A percentile compares a stretch with the other conserved stretches of the same genome.
phyloP scores from a whole-genome alignment of 2,113 vertebrate species.

The Etheostoma cragini region DNA sequence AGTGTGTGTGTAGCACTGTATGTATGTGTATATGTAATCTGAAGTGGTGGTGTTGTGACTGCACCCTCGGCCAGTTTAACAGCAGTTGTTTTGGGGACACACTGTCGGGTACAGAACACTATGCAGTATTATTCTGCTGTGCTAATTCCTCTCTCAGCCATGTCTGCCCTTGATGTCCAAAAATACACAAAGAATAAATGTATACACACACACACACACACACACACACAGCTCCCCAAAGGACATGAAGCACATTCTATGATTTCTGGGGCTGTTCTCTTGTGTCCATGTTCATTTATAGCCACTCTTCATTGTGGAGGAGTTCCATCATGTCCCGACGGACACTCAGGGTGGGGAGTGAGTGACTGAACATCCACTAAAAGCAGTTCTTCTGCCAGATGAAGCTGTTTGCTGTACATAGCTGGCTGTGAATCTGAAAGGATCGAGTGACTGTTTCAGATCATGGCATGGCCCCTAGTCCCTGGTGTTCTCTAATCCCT shows the following conservation, averaged over 20 bases:
- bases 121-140: conserved; percentile 66
- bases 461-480: conserved; percentile 81
- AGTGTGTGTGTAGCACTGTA: neutral
- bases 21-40: no score
- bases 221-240: conserved; percentile 64
- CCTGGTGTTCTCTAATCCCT: conserved; percentile 61
- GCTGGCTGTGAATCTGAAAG: conserved; percentile 84
- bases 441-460: conserved; percentile 85
- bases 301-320: conserved; percentile 87
- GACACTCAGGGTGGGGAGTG: conserved; percentile 66
- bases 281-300: conserved; percentile 89
- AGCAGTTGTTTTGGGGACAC: conserved; percentile 66
- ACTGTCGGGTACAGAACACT: conserved; percentile 66
- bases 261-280: conserved; percentile 89
- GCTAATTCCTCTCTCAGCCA: conserved; percentile 82
- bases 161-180: conserved; percentile 84
- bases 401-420: conserved; percentile 85
- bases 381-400: conserved; percentile 84
- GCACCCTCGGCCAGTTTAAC: conserved; percentile 42
- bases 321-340: conserved; percentile 76
- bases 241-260: conserved; percentile 85
- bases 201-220: conserved; percentile 46
- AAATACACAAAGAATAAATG: conserved; percentile 81
- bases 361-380: conserved; percentile 51
- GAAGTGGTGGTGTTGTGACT: conserved; percentile 17